A percentile compares a stretch with the other conserved stretches of the same genome.
Evolutionary conservation across 2,797 vertebrate genomes (phyloP).

Genomic region (Gallirallus australis): DNA sequence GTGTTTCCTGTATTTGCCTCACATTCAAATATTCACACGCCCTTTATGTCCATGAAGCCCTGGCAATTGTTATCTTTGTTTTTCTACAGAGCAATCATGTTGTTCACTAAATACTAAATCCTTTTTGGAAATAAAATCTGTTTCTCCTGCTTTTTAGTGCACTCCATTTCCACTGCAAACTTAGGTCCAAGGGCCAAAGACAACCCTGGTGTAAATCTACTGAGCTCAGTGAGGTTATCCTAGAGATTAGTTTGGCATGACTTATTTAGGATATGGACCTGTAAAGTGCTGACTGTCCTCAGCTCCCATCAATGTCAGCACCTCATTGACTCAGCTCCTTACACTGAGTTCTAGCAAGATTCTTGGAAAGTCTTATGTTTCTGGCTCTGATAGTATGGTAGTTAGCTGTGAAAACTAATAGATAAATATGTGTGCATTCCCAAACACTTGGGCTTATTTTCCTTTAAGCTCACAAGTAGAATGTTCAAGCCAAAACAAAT

Average conservation of each 20-base stretch:
- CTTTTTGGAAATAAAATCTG: background rate
- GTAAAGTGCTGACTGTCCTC: background rate
- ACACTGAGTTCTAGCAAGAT: background rate
- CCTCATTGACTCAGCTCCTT: background rate
- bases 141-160: background rate
- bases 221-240: background rate
- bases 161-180: background rate
- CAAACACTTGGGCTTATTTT: conserved; percentile 30
- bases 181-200: background rate
- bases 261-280: conserved; percentile 1
- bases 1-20: background rate
- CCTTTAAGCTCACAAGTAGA: background rate
- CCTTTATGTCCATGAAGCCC: background rate
- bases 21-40: background rate
- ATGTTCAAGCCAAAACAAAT: conserved; percentile 20
- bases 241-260: background rate
- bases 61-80: background rate
- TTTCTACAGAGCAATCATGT: background rate
- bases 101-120: background rate
- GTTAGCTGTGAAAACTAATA: conserved; percentile 17
- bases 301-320: background rate
- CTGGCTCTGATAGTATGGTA: background rate
- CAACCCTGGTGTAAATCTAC: background rate
- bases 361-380: conserved; percentile 7
- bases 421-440: conserved; percentile 24